Conservation (phyloP, 2,888 invertebrate genomes). For the Zygaena filipendulae region DNA sequence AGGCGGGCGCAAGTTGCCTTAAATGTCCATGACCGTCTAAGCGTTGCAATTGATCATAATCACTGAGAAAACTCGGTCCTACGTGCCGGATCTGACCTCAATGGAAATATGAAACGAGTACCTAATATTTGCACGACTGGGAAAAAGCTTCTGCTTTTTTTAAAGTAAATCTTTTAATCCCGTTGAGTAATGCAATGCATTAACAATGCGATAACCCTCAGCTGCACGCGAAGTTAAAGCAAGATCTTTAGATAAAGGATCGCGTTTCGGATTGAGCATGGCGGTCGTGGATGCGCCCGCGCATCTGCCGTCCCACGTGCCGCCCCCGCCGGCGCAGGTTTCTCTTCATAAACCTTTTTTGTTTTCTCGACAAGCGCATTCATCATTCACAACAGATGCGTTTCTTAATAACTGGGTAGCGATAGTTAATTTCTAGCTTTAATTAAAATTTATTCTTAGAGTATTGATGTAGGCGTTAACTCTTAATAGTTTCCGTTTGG, state of each 20-base stretch:
- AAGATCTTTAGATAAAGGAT: constrained; percentile 46
- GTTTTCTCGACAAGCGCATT: constrained; percentile 44
- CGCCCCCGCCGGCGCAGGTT: constrained; percentile 48
- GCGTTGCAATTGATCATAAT: constrained; percentile 46
- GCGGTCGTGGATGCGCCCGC: constrained; percentile 40
- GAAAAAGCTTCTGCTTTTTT: no score
- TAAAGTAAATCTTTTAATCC: no score
- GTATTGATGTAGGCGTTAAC: constrained; percentile 25
- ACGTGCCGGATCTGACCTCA: constrained; percentile 58
- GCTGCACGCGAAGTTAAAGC: constrained; percentile 37
- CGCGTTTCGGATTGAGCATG: constrained; percentile 26
- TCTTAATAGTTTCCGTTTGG: constrained; percentile 28
- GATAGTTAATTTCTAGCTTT: constrained; percentile 42
- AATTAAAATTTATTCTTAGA: constrained; percentile 39
- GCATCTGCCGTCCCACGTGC: constrained; percentile 66
- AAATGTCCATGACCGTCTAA: constrained; percentile 44
- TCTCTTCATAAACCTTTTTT: constrained; percentile 39
- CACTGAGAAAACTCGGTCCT: constrained; percentile 53
- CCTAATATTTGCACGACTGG: no score
- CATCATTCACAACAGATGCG: constrained; percentile 58
- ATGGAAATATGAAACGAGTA: constrained; percentile 30
- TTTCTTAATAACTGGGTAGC: constrained; percentile 48
- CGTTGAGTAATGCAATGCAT: no score
- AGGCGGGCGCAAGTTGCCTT: constrained; percentile 47
- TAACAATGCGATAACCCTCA: no score